Conservation (phyloP, 1,140 invertebrate genomes). For the Ceratina australensis region DNA sequence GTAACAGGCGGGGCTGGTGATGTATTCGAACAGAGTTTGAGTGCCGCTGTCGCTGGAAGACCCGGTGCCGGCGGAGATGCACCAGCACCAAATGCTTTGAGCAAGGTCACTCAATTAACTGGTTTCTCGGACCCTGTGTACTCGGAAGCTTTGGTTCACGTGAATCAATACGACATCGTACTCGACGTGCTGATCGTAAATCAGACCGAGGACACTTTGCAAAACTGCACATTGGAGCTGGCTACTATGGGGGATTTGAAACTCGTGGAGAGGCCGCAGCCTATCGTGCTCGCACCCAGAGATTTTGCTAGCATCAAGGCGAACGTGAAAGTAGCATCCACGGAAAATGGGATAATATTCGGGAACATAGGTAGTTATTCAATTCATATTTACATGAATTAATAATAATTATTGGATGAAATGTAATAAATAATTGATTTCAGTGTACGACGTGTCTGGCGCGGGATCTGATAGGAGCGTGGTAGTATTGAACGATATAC, state of each 20-base stretch:
- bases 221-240: slow-evolving; percentile 98
- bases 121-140: slow-evolving; percentile 99
- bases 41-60: slow-evolving; percentile 91
- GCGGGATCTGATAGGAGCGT: slow-evolving; percentile 97
- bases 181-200: slow-evolving; percentile 99
- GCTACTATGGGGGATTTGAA: slow-evolving; percentile 99
- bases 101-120: slow-evolving; percentile 98
- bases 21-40: slow-evolving; percentile 97
- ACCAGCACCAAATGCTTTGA: slow-evolving; percentile 83
- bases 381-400: too few species aligned
- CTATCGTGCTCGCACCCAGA: slow-evolving; percentile 95
- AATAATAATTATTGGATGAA: too few species aligned
- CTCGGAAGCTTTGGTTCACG: slow-evolving; percentile 98
- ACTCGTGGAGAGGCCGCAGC: slow-evolving; percentile 97
- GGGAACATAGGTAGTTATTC: slow-evolving; percentile 93
- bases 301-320: slow-evolving; percentile 99
- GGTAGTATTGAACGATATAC: slow-evolving; percentile 99
- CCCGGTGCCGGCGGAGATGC: slow-evolving; percentile 78
- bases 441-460: slow-evolving; percentile 96
- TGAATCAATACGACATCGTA: slow-evolving; percentile 99
- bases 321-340: slow-evolving; percentile 96
- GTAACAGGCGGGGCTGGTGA: slow-evolving; percentile 89
- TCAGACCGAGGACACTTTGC: slow-evolving; percentile 97
- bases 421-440: slow-evolving; percentile 35
- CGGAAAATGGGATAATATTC: slow-evolving; percentile 99